Base-by-base conservation (phyloP, 1,140 invertebrate species). In the Hydropsyche tenuis region DNA sequence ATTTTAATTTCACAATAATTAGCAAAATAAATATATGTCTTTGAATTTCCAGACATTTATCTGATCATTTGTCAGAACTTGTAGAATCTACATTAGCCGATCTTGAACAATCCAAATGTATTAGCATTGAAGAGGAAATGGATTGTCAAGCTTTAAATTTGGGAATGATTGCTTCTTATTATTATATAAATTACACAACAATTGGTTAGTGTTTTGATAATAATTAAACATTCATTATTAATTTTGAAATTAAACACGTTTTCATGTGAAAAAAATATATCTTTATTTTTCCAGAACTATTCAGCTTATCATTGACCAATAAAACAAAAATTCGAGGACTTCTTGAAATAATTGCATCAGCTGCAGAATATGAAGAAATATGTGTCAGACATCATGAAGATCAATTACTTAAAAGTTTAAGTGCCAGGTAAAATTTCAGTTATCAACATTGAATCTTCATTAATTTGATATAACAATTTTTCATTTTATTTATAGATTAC, bases 121-220 rank as follows among this genome's bases (percentile, higher is more conserved):
- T 99, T 72, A 94, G 94, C 56, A 92, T 99, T 9, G 97, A 99
- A 83, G 97, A 99, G 78, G 98, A 99, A 74, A 97, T 99, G 90
- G 97, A 99, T 82, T 94, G 95, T 0, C 87, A 94, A 60, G 95
- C 98, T 0, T 86, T 99, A 0, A 99, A 99, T 87, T 86, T 99
- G 80, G 98, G 98, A 74, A 99, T 99, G 96, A 99, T 99, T 83
- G 97, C 98, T 1, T 96, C 97, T 0, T 99, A 99, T 83, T 99
- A 99, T 83, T 99, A 99, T 82, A 99, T 99, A 77, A 99, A 99
- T 84, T 99, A 99, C 79, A 98, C 97, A 0, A 99, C 98, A 0
- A 99, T 99, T 75, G 93, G 92, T 94, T 82, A 84, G 85, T 65
- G 30, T 43, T 60, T 71, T 53, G 14, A 11, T 51, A 20, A 43